phyloP scores from a whole-genome alignment of 2,797 vertebrate species.

The Catamblyrhynchus diadema region DNA sequence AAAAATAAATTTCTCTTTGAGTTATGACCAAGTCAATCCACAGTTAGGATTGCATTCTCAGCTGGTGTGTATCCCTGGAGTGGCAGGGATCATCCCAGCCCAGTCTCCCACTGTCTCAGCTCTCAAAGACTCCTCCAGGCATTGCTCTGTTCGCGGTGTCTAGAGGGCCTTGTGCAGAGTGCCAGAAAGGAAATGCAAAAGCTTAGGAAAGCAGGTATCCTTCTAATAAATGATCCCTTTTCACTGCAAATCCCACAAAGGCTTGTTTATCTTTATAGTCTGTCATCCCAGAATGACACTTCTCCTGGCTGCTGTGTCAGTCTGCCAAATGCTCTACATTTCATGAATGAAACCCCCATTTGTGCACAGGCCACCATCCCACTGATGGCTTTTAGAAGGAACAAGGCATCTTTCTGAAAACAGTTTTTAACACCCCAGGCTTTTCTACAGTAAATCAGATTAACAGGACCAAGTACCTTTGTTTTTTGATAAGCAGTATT shows the following conservation, averaged over 20 bases:
- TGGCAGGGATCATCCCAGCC: neutral
- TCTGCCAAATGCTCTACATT: neutral
- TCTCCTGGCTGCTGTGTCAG: neutral
- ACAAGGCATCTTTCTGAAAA: neutral
- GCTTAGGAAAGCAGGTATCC: neutral
- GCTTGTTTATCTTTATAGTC: conserved; percentile 2
- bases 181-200: neutral
- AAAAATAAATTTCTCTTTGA: neutral
- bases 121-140: neutral
- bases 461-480: neutral
- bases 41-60: neutral
- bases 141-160: neutral
- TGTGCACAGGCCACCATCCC: neutral
- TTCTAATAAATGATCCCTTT: conserved; percentile 1
- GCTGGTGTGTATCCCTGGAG: neutral
- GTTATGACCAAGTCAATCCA: neutral
- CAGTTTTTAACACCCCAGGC: neutral
- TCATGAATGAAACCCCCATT: conserved; percentile 9
- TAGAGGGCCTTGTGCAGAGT: neutral
- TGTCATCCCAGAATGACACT: neutral
- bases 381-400: neutral
- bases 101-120: neutral
- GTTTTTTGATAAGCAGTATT: neutral
- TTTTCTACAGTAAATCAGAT: neutral
- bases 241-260: neutral